A percentile compares a stretch with the other conserved stretches of the same genome.
phyloP scores from a whole-genome alignment of 2,888 invertebrate species.

The Ochropleura leucogaster region DNA sequence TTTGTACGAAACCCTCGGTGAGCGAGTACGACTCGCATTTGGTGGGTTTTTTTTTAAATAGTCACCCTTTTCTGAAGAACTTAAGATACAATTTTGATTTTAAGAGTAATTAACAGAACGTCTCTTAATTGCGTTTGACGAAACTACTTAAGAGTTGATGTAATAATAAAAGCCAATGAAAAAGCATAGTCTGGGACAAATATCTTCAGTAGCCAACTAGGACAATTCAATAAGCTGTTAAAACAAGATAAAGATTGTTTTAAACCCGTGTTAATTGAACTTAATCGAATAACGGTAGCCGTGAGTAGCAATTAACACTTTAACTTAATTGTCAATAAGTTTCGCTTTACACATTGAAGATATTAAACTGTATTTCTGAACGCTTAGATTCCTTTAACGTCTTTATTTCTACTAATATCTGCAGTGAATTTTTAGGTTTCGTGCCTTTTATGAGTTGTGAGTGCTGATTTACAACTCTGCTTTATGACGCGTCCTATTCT shows the following conservation, averaged over 20 bases:
- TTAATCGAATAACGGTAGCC: conserved; percentile 56
- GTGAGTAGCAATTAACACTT: conserved; percentile 37
- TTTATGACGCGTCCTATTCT: conserved; percentile 8
- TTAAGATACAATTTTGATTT: neutral
- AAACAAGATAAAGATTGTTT: conserved; percentile 36
- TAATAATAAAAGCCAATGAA: neutral
- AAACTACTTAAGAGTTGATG: neutral
- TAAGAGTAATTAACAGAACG: neutral
- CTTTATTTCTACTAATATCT: conserved; percentile 32
- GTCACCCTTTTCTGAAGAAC: neutral
- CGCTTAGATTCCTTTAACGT: conserved; percentile 7
- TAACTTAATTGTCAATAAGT: conserved; percentile 43
- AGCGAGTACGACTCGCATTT: too few relatives aligned
- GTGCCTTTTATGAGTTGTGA: conserved; percentile 22
- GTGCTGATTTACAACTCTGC: conserved; percentile 24
- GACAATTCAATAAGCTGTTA: conserved; percentile 32
- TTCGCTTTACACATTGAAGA: conserved; percentile 28
- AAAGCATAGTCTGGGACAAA: conserved; percentile 10
- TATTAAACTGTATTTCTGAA: conserved; percentile 40
- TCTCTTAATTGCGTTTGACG: neutral
- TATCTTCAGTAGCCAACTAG: conserved; percentile 32
- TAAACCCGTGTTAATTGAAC: conserved; percentile 45
- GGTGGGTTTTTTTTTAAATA: neutral
- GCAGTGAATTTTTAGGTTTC: neutral
- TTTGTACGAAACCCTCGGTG: too few relatives aligned